These are phyloP conservation scores for Ennomos fuscantarius DNA, from an alignment of 2,888 invertebrate genomes.

Conservation along the genomic window DNA sequence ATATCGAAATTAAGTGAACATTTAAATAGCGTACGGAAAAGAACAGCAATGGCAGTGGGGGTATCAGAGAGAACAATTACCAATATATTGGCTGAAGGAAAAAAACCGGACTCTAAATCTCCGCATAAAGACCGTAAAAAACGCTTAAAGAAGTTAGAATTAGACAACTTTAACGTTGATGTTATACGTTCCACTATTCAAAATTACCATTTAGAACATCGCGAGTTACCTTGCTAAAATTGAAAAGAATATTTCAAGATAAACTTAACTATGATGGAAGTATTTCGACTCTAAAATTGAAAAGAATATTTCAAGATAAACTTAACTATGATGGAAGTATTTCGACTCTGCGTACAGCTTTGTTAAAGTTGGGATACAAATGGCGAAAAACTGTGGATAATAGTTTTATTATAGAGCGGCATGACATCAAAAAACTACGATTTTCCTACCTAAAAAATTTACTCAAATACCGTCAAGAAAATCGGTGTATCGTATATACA, in stretches of 20 bases:
- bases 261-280: no score
- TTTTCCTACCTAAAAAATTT: constrained; percentile 12
- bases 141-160: neutral
- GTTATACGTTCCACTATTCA: constrained; percentile 12
- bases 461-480: no score
- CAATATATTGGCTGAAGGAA: constrained; percentile 21
- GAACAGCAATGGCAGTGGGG: constrained; percentile 23
- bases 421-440: constrained; percentile 12
- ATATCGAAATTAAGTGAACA: no score
- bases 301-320: constrained; percentile 3
- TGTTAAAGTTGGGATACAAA: constrained; percentile 14
- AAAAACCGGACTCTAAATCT: neutral
- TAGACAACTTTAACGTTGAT: constrained; percentile 15
- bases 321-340: constrained; percentile 13
- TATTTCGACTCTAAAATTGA: constrained; percentile 1
- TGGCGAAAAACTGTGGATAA: constrained; percentile 11
- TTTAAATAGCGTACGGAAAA: constrained; percentile 10
- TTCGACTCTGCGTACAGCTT: constrained; percentile 12
- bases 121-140: constrained; percentile 8
- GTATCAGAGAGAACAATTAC: constrained; percentile 23
- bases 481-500: constrained; percentile 18
- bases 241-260: no score
- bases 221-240: constrained; percentile 8
- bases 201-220: constrained; percentile 8
- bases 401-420: constrained; percentile 14